Evolutionary conservation across 2,888 invertebrate species (phyloP).

Genomic region (Phalangium opilio): DNA sequence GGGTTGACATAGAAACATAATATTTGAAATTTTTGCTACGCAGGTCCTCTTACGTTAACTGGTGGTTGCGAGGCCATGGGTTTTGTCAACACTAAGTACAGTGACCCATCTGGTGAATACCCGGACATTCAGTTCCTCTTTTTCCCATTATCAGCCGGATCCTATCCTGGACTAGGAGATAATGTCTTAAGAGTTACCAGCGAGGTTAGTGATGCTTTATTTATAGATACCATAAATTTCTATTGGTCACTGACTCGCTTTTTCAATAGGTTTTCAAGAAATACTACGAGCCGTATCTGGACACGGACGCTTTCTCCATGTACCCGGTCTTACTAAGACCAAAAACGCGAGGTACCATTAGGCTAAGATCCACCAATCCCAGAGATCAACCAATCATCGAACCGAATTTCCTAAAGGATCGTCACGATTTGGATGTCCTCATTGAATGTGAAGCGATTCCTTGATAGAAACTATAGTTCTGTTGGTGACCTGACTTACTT

Average conservation of each 20-base stretch:
- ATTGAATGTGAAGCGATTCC: too few species aligned
- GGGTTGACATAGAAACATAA: too few species aligned
- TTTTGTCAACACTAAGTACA: not conserved
- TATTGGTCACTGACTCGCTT: too few species aligned
- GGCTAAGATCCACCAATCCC: conserved; percentile 45
- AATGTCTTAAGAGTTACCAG: too few species aligned
- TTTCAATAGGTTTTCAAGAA: conserved; percentile 14
- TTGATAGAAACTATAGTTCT: too few species aligned
- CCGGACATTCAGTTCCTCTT: not conserved
- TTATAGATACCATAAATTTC: too few species aligned
- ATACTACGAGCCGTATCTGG: conserved; percentile 19
- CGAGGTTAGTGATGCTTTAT: too few species aligned
- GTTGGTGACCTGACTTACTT: too few species aligned
- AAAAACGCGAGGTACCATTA: conserved; percentile 18
- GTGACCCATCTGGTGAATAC: not conserved
- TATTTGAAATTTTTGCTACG: too few species aligned
- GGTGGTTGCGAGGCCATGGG: conserved; percentile 33
- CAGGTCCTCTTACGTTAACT: not conserved
- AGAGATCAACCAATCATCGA: conserved; percentile 73
- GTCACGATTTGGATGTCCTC: conserved; percentile 54
- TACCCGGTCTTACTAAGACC: conserved; percentile 22
- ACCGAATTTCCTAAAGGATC: conserved; percentile 77
- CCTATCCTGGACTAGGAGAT: too few species aligned
- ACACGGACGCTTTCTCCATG: conserved; percentile 19
- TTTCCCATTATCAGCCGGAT: not conserved